Percentiles rank a stretch among this genome's conserved stretches.
These are phyloP conservation scores for Trachymyrmex cornetzi DNA, from an alignment of 1,140 invertebrate genomes.

Conservation along the genomic window DNA sequence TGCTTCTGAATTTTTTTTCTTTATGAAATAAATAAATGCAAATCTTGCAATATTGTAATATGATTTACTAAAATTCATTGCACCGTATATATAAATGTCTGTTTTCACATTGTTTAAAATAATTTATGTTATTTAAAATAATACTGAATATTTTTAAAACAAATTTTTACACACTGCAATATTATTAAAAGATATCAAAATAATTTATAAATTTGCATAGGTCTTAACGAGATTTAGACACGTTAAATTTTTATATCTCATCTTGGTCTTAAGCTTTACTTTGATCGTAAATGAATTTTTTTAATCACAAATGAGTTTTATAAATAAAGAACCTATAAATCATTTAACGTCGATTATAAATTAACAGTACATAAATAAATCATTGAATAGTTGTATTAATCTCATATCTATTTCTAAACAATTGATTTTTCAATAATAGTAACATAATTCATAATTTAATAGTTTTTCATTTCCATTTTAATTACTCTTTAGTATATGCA, in stretches of 20 bases:
- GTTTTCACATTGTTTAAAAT: not conserved
- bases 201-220: not conserved
- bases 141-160: not conserved
- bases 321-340: too few species aligned
- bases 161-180: not conserved
- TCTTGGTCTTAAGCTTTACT: not conserved
- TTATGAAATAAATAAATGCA: not conserved
- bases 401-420: not conserved
- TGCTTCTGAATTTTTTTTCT: not conserved
- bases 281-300: too few species aligned
- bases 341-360: not conserved
- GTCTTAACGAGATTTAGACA: not conserved
- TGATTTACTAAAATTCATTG: not conserved
- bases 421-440: not conserved
- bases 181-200: not conserved
- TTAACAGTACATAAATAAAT: not conserved
- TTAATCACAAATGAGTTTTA: too few species aligned
- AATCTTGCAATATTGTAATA: conserved; percentile 7
- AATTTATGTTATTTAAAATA: not conserved
- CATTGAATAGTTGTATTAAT: not conserved
- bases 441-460: not conserved
- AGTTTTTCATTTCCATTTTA: not conserved
- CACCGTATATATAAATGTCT: not conserved
- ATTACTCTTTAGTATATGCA: not conserved
- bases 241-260: not conserved